Conservation (phyloP, 2,888 invertebrate species). For the Drosophila neotestacea region DNA sequence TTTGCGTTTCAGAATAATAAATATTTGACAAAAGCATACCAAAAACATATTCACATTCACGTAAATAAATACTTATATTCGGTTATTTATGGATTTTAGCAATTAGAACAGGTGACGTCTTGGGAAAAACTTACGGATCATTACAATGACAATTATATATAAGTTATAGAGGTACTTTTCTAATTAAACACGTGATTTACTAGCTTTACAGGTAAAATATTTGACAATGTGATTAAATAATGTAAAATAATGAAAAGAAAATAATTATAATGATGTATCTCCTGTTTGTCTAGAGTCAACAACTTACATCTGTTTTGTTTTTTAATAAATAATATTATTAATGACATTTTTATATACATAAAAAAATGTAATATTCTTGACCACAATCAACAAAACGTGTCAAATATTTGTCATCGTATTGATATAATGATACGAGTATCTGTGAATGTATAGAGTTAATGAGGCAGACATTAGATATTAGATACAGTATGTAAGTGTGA, state of each 20-base stretch:
- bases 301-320: background rate
- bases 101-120: background rate
- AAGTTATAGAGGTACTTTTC: background rate
- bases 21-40: slow-evolving; percentile 51
- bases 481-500: slow-evolving; percentile 20
- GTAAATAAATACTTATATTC: slow-evolving; percentile 1
- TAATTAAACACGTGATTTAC: background rate
- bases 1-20: slow-evolving; percentile 62
- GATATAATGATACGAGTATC: slow-evolving; percentile 5
- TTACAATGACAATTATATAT: background rate
- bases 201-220: background rate
- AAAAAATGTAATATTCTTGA: background rate
- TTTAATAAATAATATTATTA: background rate
- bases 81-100: background rate
- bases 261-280: background rate
- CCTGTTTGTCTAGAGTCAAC: background rate
- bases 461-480: slow-evolving; percentile 32
- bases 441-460: slow-evolving; percentile 22
- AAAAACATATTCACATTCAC: slow-evolving; percentile 34
- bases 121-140: background rate
- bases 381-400: slow-evolving; percentile 25
- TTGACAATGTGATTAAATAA: background rate
- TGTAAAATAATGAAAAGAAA: too few species aligned
- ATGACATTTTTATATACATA: background rate
- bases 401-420: slow-evolving; percentile 20